Evolutionary conservation across 1,140 invertebrate species (phyloP), one percentile per base, ranked within the genome.

Genomic region (Rhagoletis zephyria): DNA sequence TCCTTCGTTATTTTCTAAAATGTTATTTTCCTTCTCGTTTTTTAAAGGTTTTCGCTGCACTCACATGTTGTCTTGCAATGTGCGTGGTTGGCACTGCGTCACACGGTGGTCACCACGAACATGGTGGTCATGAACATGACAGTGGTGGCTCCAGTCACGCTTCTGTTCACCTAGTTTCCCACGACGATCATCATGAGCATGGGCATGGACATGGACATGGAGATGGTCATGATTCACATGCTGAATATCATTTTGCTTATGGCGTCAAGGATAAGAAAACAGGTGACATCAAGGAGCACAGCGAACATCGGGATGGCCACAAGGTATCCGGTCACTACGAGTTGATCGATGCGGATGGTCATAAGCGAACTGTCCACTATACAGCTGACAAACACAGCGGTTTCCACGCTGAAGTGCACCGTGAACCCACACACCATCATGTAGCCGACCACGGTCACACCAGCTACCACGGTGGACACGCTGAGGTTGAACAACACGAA

Each of bases 321-420:
- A 90, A 90, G 89, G 93, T 93, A 86, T 89, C 92, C 88, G 93
- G 93, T 89, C 89, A 91, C 85, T 93, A 93, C 88, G 90, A 90
- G 89, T 89, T 93, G 88, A 90, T 93, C 87, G 93, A 93, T 87
- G 91, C 93, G 77, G 93, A 93, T 89, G 93, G 93, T n/a, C 91
- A 92, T 88, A 91, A 92, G 88, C 89, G 93, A 3, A 91, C 90
- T 77, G 93, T 94, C 19, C 93, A 93, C 86, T 94, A 94, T 70
- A 92, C 91, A 2, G 92, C 93, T 61, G 93, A 93, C 87, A 90
- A 91, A 87, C 90, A 92, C 89, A 92, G 90, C 88, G 93, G 93
- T 3, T 93, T 93, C 89, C 90, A 93, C 87, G 93, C 93, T 9
- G 88, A 90, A 10, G 93, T 93, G 30, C 88, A 89, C 16, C 91